Base-by-base conservation (phyloP, 2,888 invertebrate species). In the Rhagium mordax region DNA sequence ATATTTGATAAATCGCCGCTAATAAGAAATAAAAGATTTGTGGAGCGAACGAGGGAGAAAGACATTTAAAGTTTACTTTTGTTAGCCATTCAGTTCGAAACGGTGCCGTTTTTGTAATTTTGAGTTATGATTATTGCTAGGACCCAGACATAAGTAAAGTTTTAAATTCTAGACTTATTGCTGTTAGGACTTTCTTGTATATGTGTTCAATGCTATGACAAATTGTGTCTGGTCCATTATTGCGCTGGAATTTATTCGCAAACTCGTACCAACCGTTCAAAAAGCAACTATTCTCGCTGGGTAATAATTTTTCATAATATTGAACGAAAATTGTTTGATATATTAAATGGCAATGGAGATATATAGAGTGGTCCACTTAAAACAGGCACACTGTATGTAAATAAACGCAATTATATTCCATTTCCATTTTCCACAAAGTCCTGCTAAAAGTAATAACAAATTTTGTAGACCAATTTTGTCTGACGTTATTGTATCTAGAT, bases 51-150 rank as follows among this genome's bases (percentile, higher is more conserved):
- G 24, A 53, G 49, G 15, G 49, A 53, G 62, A 70, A 73, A 70
- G 65, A 65, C 64, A 69, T 51, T 41, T 29, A 57, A 69, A 72
- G 72, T 72, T 53, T 61, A 69, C 69, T 61, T 71, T 60, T 69
- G 69, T 48, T 51, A 70, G 53, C 73, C 65, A 41, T 73, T 73
- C 73, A 60, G 66, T 61, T 53, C 70, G 73, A 70, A 68, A 72
- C 62, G 64, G 67, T 64, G 64, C 13, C 29, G 73, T 79, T 81
- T 82, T 81, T 81, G 77, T 75, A 69, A 81, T 78, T 81, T 80
- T 82, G 81, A 82, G 72, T 81, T 82, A 82, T 80, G 79, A 81
- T 82, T 81, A 82, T 82, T 80, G 81, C 79, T 76, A 48, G 18
- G 55, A 49, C 51, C 62, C 78, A 79, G 81, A 81, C 81, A 75